Base-by-base conservation (phyloP, 1,140 invertebrate species). In the Drosophila guanche region DNA sequence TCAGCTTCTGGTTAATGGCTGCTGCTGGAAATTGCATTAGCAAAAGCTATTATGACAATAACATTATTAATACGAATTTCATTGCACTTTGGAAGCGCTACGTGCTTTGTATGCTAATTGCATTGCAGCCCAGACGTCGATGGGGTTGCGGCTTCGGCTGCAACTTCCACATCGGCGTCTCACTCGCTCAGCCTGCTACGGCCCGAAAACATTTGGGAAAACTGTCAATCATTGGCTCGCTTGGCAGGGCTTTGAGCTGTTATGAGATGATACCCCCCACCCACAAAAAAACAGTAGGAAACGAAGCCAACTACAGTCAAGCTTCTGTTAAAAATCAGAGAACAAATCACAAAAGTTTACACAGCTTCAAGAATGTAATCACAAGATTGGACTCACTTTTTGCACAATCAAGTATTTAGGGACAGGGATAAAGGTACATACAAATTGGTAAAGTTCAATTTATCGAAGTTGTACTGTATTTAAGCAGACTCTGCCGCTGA, bases 81-180 rank as follows among this genome's bases (percentile, higher is more conserved):
- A 85, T 86, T 71, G 59, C 83, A 70, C 54, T 81, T 56, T 50
- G 69, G 59, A 59, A 65, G 48, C 55, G 46, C 63, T 88, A 86
- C 81, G 81, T 85, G 81, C 69, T 74, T 86, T 88, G 83, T 74
- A 78, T 85, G 81, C 70, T 78, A 85, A 85, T 85, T 78, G 54
- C 73, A 58, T 42, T 62, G 56, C 68, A 68, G 22, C 41, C 53
- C 47, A 41, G 27, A 33, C 33, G 33, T 4, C 33, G 65, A 76
- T 40, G 48, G 33, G 10, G 33, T 10, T 37, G 10, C 33, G 8
- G 33, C 33, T 12, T 45, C 10, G 10, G 25, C 50, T 20, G 16
- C 16, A 20, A 20, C 16, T 25, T 3, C 4, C 4, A 61, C 42
- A 33, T 59, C 33, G 37, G 46, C 29, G 14, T n/a, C 51, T 23